phyloP scores from a whole-genome alignment of 2,797 vertebrate genomes.

The Ambastaia sidthimunki region DNA sequence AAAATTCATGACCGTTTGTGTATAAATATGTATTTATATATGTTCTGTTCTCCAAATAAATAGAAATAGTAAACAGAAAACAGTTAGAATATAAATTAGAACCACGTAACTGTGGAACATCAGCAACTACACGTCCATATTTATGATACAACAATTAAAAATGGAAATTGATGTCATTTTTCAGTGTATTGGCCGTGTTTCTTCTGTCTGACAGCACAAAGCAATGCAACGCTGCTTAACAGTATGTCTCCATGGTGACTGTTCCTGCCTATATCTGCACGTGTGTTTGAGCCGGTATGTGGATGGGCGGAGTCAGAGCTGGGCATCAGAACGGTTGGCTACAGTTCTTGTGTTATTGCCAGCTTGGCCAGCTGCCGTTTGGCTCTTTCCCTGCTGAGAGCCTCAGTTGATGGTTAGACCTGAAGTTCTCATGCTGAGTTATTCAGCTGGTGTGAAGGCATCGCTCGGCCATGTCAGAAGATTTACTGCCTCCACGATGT shows the following conservation, averaged over 20 bases:
- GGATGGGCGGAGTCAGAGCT: conserved; percentile 3
- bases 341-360: conserved; percentile 36
- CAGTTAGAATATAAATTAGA: too few relatives aligned
- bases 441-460: conserved; percentile 43
- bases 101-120: too few relatives aligned
- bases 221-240: background rate
- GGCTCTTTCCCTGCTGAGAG: conserved; percentile 35
- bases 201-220: conserved; percentile 1
- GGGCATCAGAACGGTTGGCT: conserved; percentile 24
- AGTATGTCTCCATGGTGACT: conserved; percentile 49
- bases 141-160: conserved; percentile 9
- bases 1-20: too few relatives aligned
- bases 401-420: conserved; percentile 38
- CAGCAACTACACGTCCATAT: background rate
- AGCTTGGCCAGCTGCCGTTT: conserved; percentile 37
- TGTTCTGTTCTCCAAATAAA: too few relatives aligned
- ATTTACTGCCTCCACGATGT: too few relatives aligned
- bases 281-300: conserved; percentile 23
- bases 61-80: too few relatives aligned
- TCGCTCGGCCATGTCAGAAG: conserved; percentile 8
- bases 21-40: too few relatives aligned
- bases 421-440: conserved; percentile 32
- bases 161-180: conserved; percentile 33
- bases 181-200: background rate
- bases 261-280: conserved; percentile 29